Evolutionary conservation across 2,113 vertebrate genomes (phyloP).

Genomic region (Lepisosteus oculatus): DNA sequence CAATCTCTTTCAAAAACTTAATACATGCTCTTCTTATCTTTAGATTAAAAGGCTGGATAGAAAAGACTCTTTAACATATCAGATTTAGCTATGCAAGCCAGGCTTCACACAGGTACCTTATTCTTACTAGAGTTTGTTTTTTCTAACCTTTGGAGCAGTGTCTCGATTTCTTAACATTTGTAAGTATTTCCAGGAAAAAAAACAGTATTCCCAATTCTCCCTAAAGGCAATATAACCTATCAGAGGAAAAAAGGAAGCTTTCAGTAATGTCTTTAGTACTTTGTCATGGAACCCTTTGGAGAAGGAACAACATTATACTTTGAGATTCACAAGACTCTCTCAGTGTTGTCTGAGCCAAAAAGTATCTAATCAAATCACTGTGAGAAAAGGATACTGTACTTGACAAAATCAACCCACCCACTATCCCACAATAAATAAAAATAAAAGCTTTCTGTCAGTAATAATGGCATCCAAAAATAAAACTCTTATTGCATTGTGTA

Average conservation of each 20-base stretch:
- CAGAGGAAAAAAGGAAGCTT: too few relatives aligned
- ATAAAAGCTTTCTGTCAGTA: neutral
- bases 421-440: neutral
- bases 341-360: too few relatives aligned
- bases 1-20: neutral
- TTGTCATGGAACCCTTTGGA: too few relatives aligned
- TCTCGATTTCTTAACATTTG: conserved; percentile 6
- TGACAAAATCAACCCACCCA: neutral
- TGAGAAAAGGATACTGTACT: neutral
- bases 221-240: too few relatives aligned
- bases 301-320: too few relatives aligned
- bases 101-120: neutral
- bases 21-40: neutral
- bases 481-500: neutral
- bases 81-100: neutral
- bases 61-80: neutral
- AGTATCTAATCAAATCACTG: too few relatives aligned
- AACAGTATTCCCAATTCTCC: too few relatives aligned
- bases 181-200: neutral
- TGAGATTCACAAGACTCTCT: too few relatives aligned
- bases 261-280: too few relatives aligned
- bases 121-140: neutral
- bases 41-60: neutral
- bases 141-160: neutral
- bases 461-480: neutral